Conservation (phyloP, 2,888 invertebrate species). For the Actias luna region DNA sequence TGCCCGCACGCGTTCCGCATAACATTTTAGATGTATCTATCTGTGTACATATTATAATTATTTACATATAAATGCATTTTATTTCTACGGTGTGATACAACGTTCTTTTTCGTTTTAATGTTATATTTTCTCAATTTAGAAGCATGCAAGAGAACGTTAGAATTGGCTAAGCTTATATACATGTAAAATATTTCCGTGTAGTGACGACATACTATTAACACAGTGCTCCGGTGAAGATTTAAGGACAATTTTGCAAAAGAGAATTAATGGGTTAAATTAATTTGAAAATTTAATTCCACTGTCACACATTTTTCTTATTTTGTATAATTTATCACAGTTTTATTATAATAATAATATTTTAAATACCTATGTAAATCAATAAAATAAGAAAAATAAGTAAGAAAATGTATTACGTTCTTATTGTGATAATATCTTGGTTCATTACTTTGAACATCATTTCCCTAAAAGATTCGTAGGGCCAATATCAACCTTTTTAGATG, state of each 20-base stretch:
- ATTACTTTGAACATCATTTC: slow-evolving; percentile 21
- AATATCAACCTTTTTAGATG: slow-evolving; percentile 31
- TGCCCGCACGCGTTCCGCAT: slow-evolving; percentile 27
- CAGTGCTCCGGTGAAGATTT: neutral
- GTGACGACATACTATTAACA: neutral
- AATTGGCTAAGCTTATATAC: neutral
- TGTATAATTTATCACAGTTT: no score
- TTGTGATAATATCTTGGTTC: slow-evolving; percentile 3
- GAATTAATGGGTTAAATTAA: no score
- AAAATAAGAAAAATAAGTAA: neutral
- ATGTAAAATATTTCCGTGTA: neutral
- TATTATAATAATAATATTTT: no score
- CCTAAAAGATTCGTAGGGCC: slow-evolving; percentile 22
- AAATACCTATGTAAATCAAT: neutral
- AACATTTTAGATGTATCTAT: slow-evolving; percentile 2
- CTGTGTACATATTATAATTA: neutral
- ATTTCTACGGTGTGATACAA: neutral
- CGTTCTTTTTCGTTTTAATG: neutral
- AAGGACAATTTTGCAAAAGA: neutral
- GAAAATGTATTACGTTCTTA: neutral
- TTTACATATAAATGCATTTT: neutral
- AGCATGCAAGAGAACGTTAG: neutral
- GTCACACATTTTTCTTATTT: no score
- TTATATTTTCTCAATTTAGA: neutral
- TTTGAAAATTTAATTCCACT: no score